Evolutionary conservation across 1,140 invertebrate species (phyloP).

Genomic region (Ridgeia piscesae): DNA sequence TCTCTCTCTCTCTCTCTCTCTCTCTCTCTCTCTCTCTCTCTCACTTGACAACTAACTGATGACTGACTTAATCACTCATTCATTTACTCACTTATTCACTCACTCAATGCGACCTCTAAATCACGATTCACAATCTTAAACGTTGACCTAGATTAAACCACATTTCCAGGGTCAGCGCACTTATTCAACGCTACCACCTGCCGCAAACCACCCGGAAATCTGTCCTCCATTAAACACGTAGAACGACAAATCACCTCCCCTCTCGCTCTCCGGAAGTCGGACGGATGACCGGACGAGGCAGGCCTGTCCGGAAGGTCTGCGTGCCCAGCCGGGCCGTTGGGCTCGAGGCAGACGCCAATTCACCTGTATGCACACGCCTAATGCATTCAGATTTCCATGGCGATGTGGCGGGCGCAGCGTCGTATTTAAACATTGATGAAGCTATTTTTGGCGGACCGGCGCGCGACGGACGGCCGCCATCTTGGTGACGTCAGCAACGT

Average conservation of each 20-base stretch:
- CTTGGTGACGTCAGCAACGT: slow-evolving; percentile 3
- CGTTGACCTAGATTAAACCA: not conserved
- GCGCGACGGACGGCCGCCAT: not conserved
- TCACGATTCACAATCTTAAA: not conserved
- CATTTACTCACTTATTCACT: not conserved
- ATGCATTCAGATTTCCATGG: not conserved
- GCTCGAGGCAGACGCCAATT: not conserved
- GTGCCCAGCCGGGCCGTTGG: not conserved
- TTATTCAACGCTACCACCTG: not conserved
- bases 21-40: no score
- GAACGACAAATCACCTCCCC: not conserved
- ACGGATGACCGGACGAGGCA: not conserved
- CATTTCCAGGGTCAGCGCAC: not conserved
- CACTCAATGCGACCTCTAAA: not conserved
- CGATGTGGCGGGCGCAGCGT: not conserved
- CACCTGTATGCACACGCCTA: not conserved
- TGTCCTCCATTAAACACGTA: not conserved
- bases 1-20: no score
- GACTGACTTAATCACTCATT: no score
- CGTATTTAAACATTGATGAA: slow-evolving; percentile 6
- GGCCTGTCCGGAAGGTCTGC: not conserved
- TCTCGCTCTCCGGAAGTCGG: not conserved
- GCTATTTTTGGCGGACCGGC: not conserved
- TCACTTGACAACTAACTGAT: no score
- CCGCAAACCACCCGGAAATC: no score